Conservation (phyloP, 1,140 invertebrate species). For the Zeugodacus cucurbitae region DNA sequence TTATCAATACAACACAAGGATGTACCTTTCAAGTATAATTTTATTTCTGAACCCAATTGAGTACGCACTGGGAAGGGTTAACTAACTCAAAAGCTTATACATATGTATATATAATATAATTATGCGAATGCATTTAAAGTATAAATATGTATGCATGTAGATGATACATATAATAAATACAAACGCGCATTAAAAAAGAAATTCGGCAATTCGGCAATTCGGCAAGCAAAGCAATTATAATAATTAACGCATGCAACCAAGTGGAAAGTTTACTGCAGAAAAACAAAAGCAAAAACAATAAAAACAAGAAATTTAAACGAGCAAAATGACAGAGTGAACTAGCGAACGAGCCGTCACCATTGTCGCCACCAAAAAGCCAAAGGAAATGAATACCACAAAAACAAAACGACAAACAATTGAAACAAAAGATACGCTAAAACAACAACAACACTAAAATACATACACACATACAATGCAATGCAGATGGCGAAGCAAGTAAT, state of each 20-base stretch:
- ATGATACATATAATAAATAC: neutral
- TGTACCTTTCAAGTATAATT: too few relatives aligned
- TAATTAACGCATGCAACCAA: conserved; percentile 45
- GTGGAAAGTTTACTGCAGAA: conserved; percentile 38
- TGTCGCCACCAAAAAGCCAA: neutral
- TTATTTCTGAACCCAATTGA: neutral
- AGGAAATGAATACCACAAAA: neutral
- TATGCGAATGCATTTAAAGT: neutral
- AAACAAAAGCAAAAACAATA: neutral
- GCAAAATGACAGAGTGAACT: conserved; percentile 40
- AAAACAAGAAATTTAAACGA: neutral
- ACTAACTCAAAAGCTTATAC: neutral
- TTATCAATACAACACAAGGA: too few relatives aligned
- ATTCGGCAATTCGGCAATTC: conserved; percentile 33
- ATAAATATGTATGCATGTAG: neutral
- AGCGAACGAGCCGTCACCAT: conserved; percentile 27
- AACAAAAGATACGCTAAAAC: conserved; percentile 14
- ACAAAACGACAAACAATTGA: conserved; percentile 14
- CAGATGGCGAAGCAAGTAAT: neutral
- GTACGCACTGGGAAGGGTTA: neutral
- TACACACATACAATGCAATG: neutral
- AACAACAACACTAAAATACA: neutral
- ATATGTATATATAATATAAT: neutral
- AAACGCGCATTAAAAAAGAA: conserved; percentile 21
- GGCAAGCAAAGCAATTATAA: conserved; percentile 45